Base-by-base conservation (phyloP, 2,113 vertebrate species). In the Chrysemys picta region DNA sequence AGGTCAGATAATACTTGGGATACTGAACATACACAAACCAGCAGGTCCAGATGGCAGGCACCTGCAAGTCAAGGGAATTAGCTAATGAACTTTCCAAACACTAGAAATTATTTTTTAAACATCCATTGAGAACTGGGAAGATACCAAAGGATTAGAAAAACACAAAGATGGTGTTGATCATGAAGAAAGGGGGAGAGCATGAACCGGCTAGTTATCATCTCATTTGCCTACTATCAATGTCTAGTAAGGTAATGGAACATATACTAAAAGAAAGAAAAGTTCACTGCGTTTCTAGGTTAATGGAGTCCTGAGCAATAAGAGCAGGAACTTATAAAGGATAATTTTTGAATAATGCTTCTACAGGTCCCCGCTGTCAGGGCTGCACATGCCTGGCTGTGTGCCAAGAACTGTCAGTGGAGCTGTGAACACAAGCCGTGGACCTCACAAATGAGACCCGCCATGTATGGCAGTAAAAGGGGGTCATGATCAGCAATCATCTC, bases 21-120 rank as follows among this genome's bases (percentile, higher is more conserved):
- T 35, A 57, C 69, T 24, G 50, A 87, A 72, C 8, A 1, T 31
- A 52, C 0, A 2, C 29, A 35, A 56, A 65, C 11, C 94, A 84
- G 96, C 94, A 76, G 95, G 96, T 65, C 94, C 96, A 96, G 97
- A 95, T 95, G 95, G 97, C 31, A 5, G 21, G 88, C 27, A 49
- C 86, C 93, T 9, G 57, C n/a, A 50, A 80, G 79, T 75, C 80
- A 5, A 2, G n/a, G 85, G 83, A 75, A 2, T 85, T 80, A 90
- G 84, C 88, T 7, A 47, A 10, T 8, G 82, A 78, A 78, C 45
- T 65, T 62, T 82, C 65, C 42, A 3, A 42, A 78, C 35, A n/a
- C 54, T 80, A 50, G 78, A 57, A 82, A 92, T 38, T 84, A 50
- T 1, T 22, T 59, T 72, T 3, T 35, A 6, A 38, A 78, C 25